Conservation (phyloP, 2,888 invertebrate genomes). For the Meiosimyza decipiens region DNA sequence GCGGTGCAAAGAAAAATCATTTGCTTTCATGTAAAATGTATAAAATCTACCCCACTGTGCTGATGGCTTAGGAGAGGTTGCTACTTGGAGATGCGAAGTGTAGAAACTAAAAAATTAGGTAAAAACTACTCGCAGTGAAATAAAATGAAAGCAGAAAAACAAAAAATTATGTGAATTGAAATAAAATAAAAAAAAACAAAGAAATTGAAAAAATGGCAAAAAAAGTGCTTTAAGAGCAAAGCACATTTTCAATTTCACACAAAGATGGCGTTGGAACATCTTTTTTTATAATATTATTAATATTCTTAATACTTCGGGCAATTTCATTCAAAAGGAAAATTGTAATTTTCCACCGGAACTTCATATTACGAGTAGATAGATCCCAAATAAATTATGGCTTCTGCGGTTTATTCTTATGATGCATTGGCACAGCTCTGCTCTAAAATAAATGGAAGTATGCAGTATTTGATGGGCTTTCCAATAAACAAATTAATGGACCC, state of each 20-base stretch:
- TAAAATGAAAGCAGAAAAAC: slow-evolving; percentile 35
- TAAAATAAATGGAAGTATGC: no score
- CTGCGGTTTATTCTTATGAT: no score
- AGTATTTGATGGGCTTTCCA: no score
- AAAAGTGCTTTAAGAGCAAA: not conserved
- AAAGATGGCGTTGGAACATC: not conserved
- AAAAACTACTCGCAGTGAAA: slow-evolving; percentile 29
- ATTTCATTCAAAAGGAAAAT: no score
- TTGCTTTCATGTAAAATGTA: no score
- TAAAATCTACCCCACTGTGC: no score
- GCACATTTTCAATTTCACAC: slow-evolving; percentile 1
- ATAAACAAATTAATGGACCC: no score
- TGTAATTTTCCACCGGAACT: no score
- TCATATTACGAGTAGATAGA: no score
- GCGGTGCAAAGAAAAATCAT: no score
- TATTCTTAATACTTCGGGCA: not conserved
- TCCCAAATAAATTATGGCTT: no score
- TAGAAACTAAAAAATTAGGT: slow-evolving; percentile 3
- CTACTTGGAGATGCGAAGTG: not conserved
- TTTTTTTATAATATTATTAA: slow-evolving; percentile 1
- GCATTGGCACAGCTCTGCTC: no score
- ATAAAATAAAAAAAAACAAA: slow-evolving; percentile 1
- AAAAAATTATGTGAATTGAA: not conserved
- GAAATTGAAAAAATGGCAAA: not conserved
- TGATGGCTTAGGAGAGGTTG: not conserved